These are phyloP conservation scores for Piliocolobus tephrosceles DNA, from an alignment of 2,113 vertebrate genomes.

Conservation along the genomic window DNA sequence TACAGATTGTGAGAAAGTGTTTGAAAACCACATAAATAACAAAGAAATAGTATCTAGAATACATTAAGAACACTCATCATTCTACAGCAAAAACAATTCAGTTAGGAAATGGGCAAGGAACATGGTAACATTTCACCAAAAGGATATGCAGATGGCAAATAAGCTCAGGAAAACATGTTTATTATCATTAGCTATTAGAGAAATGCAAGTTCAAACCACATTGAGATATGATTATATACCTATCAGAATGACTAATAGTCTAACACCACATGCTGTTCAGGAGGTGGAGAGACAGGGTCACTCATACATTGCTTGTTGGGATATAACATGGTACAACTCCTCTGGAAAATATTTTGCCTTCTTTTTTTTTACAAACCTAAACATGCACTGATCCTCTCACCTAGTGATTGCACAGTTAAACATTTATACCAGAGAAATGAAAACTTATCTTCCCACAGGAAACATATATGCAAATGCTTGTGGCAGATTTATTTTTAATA, in stretches of 20 bases:
- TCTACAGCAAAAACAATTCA: background rate
- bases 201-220: background rate
- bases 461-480: background rate
- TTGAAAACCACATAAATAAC: background rate
- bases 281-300: background rate
- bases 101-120: background rate
- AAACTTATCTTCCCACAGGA: background rate
- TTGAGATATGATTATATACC: background rate
- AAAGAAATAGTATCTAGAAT: background rate
- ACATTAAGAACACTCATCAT: background rate
- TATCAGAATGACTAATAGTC: background rate
- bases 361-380: background rate
- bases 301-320: background rate
- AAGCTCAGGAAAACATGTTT: background rate
- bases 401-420: background rate
- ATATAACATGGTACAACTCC: fast-evolving
- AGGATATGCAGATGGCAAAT: background rate
- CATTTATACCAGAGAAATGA: background rate
- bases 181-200: background rate
- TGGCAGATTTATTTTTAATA: background rate
- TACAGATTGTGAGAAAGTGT: background rate
- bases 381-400: background rate
- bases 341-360: background rate
- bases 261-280: background rate
- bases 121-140: background rate